A percentile compares a stretch with the other conserved stretches of the same genome.
phyloP scores from a whole-genome alignment of 2,113 vertebrate species.

The Oncorhynchus kisutch region DNA sequence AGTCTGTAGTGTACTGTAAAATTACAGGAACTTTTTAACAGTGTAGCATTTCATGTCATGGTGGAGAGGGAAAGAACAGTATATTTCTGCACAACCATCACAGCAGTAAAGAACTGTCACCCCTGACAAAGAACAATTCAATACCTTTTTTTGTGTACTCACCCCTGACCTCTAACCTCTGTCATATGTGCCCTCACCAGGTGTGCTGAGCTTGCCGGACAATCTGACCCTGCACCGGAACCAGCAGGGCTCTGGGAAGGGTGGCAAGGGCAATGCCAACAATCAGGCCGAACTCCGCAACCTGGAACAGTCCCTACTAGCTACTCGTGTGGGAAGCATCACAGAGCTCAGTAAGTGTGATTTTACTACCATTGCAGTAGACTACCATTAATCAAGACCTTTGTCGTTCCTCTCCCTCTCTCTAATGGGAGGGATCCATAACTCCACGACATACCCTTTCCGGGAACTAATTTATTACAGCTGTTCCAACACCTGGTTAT shows the following conservation, averaged over 20 bases:
- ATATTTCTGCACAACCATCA: too few relatives aligned
- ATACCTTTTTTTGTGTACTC: too few relatives aligned
- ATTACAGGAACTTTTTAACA: too few relatives aligned
- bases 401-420: not conserved
- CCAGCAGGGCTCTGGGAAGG: constrained; percentile 83
- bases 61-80: too few relatives aligned
- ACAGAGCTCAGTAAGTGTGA: constrained; percentile 91
- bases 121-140: not conserved
- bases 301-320: constrained; percentile 92
- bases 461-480: constrained; percentile 36
- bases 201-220: constrained; percentile 92
- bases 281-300: constrained; percentile 91
- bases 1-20: too few relatives aligned
- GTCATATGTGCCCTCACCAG: constrained; percentile 59
- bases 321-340: constrained; percentile 93
- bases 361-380: not conserved
- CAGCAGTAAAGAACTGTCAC: too few relatives aligned
- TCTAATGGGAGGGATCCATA: not conserved
- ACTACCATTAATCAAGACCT: not conserved
- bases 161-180: constrained; percentile 12
- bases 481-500: constrained; percentile 54
- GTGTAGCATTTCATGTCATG: too few relatives aligned
- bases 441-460: not conserved
- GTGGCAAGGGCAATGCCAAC: constrained; percentile 81
- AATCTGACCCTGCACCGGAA: constrained; percentile 91